Conservation (phyloP, 2,113 vertebrate species). For the Gobiocypris rarus region DNA sequence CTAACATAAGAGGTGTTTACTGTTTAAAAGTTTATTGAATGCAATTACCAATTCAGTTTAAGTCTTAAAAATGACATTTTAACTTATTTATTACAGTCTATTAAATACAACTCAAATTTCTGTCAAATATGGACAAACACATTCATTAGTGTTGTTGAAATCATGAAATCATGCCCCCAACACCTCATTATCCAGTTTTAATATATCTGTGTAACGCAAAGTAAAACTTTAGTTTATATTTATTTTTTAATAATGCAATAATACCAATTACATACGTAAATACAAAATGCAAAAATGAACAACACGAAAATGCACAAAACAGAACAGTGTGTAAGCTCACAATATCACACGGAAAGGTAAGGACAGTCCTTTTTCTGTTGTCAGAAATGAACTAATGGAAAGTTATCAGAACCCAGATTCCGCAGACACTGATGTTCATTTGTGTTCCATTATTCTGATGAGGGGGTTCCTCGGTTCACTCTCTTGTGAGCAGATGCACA, state of each 20-base stretch:
- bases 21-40: neutral
- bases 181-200: too few species aligned
- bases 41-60: neutral
- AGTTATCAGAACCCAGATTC: neutral
- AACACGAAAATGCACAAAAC: neutral
- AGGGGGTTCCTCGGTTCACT: slow-evolving; percentile 40
- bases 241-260: too few species aligned
- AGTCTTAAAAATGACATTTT: neutral
- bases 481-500: slow-evolving; percentile 42
- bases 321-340: neutral
- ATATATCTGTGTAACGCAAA: too few species aligned
- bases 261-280: too few species aligned
- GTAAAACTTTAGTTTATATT: too few species aligned
- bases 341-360: neutral
- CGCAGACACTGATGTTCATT: slow-evolving; percentile 26
- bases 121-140: too few species aligned
- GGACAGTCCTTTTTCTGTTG: too few species aligned
- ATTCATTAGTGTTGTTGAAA: too few species aligned
- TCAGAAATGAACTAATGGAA: neutral
- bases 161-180: too few species aligned
- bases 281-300: too few species aligned
- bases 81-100: neutral
- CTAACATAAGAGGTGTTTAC: neutral
- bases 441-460: slow-evolving; percentile 17
- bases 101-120: too few species aligned